A percentile compares a stretch with the other conserved stretches of the same genome.
These are phyloP conservation scores for Laticauda laticaudata DNA, from an alignment of 2,113 vertebrate genomes.

Conservation along the genomic window DNA sequence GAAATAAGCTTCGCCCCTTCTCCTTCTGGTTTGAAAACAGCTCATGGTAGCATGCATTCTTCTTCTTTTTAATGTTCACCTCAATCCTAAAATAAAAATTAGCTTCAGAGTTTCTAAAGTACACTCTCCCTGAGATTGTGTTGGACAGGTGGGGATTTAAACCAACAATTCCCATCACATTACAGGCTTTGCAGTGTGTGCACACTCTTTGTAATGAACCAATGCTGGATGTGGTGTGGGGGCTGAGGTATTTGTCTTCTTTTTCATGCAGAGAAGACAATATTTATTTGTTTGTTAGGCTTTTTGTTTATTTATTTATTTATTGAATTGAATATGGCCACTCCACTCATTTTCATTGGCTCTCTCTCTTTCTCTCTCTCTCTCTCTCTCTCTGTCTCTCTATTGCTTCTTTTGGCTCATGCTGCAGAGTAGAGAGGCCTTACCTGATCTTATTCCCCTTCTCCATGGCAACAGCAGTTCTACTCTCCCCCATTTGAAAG, in stretches of 20 bases:
- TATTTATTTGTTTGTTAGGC: background rate
- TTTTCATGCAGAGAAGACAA: background rate
- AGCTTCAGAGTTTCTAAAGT: background rate
- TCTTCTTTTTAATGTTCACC: background rate
- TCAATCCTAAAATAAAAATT: background rate
- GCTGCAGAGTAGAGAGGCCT: background rate
- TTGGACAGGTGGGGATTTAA: background rate
- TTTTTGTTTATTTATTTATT: too few species aligned
- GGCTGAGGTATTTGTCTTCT: background rate
- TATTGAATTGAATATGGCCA: background rate
- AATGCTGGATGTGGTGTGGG: background rate
- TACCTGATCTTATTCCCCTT: background rate
- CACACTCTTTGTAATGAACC: background rate
- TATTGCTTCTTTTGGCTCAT: background rate
- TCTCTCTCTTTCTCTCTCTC: background rate
- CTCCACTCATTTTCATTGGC: background rate
- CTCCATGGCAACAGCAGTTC: slow-evolving; percentile 2
- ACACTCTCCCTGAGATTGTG: background rate
- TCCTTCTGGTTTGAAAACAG: background rate
- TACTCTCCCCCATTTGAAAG: background rate
- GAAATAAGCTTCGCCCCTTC: too few species aligned
- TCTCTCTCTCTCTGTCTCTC: background rate
- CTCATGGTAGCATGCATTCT: background rate
- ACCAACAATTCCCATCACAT: background rate
- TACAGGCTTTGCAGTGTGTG: background rate